These are phyloP conservation scores for Drosophila ohnishii DNA, from an alignment of 1,140 invertebrate species.

Conservation along the genomic window DNA sequence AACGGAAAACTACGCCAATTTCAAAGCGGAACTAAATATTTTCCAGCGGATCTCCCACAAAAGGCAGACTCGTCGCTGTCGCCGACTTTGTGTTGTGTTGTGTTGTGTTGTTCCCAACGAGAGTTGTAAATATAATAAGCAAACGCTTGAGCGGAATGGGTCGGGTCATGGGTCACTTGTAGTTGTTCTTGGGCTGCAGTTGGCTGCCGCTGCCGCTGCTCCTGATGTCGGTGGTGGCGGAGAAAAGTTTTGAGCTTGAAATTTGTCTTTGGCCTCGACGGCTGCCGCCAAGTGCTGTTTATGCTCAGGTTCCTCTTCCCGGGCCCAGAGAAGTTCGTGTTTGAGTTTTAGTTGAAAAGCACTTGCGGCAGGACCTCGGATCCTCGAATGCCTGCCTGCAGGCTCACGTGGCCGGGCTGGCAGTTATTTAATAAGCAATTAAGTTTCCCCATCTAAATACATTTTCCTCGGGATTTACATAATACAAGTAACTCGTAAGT, in stretches of 20 bases:
- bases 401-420: slow-evolving; percentile 33
- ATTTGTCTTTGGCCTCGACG: slow-evolving; percentile 36
- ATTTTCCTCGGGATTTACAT: slow-evolving; percentile 51
- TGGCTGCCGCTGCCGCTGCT: neutral
- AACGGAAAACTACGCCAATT: slow-evolving; percentile 17
- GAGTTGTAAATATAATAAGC: slow-evolving; percentile 56
- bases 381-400: slow-evolving; percentile 5
- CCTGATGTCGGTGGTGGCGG: slow-evolving; percentile 10
- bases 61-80: slow-evolving; percentile 15
- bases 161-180: slow-evolving; percentile 23
- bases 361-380: slow-evolving; percentile 32
- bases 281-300: slow-evolving; percentile 32
- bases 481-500: slow-evolving; percentile 30
- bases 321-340: slow-evolving; percentile 29
- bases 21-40: slow-evolving; percentile 40
- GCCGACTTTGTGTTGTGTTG: slow-evolving; percentile 12
- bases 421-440: slow-evolving; percentile 77
- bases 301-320: slow-evolving; percentile 14
- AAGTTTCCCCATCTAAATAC: slow-evolving; percentile 57
- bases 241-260: slow-evolving; percentile 26
- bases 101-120: neutral
- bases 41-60: slow-evolving; percentile 23
- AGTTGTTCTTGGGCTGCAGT: slow-evolving; percentile 16
- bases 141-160: slow-evolving; percentile 5
- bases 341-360: slow-evolving; percentile 46